phyloP scores from a whole-genome alignment of 2,113 vertebrate species.

The Nothocercus julius region DNA sequence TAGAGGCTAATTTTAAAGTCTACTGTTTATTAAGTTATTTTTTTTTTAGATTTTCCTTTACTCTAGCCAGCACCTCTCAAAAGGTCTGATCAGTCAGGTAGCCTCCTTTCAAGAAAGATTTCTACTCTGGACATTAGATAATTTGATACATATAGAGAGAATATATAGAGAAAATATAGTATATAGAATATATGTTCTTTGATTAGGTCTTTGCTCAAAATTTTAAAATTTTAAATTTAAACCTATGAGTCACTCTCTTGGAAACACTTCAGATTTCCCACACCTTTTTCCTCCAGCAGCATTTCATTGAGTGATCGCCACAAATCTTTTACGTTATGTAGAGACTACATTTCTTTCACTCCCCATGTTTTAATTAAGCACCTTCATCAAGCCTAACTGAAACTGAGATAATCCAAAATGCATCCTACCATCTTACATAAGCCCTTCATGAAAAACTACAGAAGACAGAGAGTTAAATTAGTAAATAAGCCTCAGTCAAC shows the following conservation, averaged over 20 bases:
- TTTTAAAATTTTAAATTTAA: background rate
- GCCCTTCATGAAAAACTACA: background rate
- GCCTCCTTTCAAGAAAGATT: background rate
- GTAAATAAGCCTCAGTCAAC: background rate
- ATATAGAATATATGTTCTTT: too few species aligned
- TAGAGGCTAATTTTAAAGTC: background rate
- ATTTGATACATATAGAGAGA: too few species aligned
- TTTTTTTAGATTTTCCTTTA: background rate
- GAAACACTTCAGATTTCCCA: background rate
- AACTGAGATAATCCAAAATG: background rate
- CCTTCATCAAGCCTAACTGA: background rate
- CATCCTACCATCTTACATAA: background rate
- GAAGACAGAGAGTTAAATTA: background rate
- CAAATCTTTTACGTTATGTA: background rate
- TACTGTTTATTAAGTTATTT: background rate
- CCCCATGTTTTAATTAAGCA: background rate
- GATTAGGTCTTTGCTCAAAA: too few species aligned
- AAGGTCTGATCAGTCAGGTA: background rate
- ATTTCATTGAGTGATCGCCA: background rate
- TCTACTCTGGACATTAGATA: background rate
- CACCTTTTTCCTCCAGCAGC: background rate
- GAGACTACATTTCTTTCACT: background rate
- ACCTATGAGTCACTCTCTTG: background rate
- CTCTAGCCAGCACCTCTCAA: background rate
- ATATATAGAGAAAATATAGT: too few species aligned